Base-by-base conservation (phyloP, 2,888 invertebrate genomes). In the Diogma glabrata region DNA sequence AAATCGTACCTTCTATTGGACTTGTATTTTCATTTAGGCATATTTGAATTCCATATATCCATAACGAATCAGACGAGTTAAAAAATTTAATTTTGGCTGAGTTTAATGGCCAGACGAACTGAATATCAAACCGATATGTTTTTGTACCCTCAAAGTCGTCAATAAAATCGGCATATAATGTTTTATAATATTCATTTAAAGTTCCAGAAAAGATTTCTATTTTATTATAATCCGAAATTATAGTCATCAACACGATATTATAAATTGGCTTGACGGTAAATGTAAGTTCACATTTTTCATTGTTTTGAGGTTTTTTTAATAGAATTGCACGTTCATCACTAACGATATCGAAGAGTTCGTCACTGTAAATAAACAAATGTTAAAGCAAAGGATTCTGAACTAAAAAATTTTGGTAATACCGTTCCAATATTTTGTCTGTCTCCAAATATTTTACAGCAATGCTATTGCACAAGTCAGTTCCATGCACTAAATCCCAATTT, bases 51-150 rank as follows among this genome's bases (percentile, higher is more conserved):
- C 22, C 68, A 58, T 61, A 69, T 28, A 69, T 57, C 50, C 43
- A 43, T 22, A 43, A 22, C 2, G 22, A n/a, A 7, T 57, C n/a
- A 4, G 50, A 22, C 10, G 40, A 28, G 19, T 47, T 51, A 3
- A 26, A 24, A n/a, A 46, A 46, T 3, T 30, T 26, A 10, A 23
- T 47, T 3, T n/a, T 47, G 10, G 17, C 28, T 5, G 50, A 17
- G 10, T 40, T 52, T 33, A 52, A 45, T 17, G 48, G 48, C 23
- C 63, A 64, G 36, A 33, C 56, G 14, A 69, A 60, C 58, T 63
- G 59, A 12, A 67, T 53, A 54, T 69, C 70, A 26, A 64, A 66
- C 8, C 67, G 62, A 53, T 63, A 68, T 12, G 58, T 51, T 50
- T 60, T 57, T 4, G 54, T 57, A 3, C 60, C 61, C 20, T 62